Conservation (phyloP, 2,797 vertebrate genomes). For the Lates japonicus region DNA sequence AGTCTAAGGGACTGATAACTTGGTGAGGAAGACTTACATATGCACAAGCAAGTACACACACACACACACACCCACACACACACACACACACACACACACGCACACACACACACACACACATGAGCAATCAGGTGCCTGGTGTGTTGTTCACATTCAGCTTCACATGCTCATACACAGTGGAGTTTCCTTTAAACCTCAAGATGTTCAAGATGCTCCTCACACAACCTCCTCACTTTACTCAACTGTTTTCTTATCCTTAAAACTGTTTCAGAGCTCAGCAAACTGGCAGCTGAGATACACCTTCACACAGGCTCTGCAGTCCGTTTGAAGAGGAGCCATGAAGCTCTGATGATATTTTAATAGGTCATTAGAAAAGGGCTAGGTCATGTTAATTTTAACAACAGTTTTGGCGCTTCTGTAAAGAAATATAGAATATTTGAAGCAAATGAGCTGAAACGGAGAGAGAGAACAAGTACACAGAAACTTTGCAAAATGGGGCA, state of each 20-base stretch:
- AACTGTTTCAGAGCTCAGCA: slow-evolving; percentile 55
- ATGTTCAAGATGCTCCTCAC: slow-evolving; percentile 62
- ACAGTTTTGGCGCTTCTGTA: not conserved
- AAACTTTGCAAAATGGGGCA: slow-evolving; percentile 32
- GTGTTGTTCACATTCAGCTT: slow-evolving; percentile 45
- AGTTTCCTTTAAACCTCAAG: slow-evolving; percentile 60
- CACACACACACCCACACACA: slow-evolving; percentile 7
- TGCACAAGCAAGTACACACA: slow-evolving; percentile 10
- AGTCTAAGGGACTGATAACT: slow-evolving; percentile 79
- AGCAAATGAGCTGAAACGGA: slow-evolving; percentile 16
- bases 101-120: slow-evolving; percentile 4
- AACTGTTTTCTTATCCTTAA: slow-evolving; percentile 57
- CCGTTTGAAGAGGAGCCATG: slow-evolving; percentile 42
- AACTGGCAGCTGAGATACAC: slow-evolving; percentile 52
- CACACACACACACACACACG: slow-evolving; percentile 23
- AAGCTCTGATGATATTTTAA: slow-evolving; percentile 33
- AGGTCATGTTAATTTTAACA: slow-evolving; percentile 25
- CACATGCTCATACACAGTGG: slow-evolving; percentile 33
- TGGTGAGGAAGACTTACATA: slow-evolving; percentile 44
- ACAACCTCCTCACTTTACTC: slow-evolving; percentile 52
- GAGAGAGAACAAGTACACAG: not conserved
- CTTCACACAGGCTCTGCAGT: slow-evolving; percentile 32
- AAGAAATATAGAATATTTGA: slow-evolving; percentile 21
- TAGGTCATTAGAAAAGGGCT: slow-evolving; percentile 32
- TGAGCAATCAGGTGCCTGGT: slow-evolving; percentile 39